These are phyloP conservation scores for Notolepis coatsorum DNA, from an alignment of 2,797 vertebrate species.

Conservation along the genomic window DNA sequence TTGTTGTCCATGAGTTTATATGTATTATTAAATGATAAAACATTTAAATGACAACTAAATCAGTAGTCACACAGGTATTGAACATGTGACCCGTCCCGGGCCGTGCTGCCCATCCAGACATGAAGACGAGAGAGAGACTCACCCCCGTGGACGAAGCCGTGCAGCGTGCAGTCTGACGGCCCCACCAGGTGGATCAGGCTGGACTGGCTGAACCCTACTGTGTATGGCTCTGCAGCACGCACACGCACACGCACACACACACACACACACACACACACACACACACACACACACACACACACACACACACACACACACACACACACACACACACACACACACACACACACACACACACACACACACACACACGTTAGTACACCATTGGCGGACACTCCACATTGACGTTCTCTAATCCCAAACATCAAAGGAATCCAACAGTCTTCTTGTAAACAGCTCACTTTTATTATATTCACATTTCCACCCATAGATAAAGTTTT, in stretches of 20 bases:
- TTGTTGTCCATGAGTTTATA: too few relatives aligned
- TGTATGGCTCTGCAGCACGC: constrained; percentile 82
- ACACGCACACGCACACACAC: constrained; percentile 25
- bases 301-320: not conserved
- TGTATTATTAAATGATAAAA: too few relatives aligned
- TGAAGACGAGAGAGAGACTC: constrained; percentile 47
- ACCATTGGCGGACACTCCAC: too few relatives aligned
- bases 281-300: constrained; percentile 2
- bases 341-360: not conserved
- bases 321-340: not conserved
- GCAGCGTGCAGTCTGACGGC: constrained; percentile 92
- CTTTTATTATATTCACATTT: too few relatives aligned
- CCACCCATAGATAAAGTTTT: too few relatives aligned
- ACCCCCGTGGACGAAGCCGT: constrained; percentile 94
- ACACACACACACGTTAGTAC: not conserved
- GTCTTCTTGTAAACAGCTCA: too few relatives aligned
- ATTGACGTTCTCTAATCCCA: too few relatives aligned
- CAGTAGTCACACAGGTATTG: too few relatives aligned
- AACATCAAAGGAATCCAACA: too few relatives aligned
- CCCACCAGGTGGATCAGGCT: constrained; percentile 96
- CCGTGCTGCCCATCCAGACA: too few relatives aligned
- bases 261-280: constrained; percentile 4
- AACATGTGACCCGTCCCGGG: too few relatives aligned
- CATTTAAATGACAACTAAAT: not conserved
- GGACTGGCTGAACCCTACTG: constrained; percentile 94